Evolutionary conservation across 2,797 vertebrate genomes (phyloP), one percentile per base, ranked within the genome.

Genomic region (Manis crassicaudata): DNA sequence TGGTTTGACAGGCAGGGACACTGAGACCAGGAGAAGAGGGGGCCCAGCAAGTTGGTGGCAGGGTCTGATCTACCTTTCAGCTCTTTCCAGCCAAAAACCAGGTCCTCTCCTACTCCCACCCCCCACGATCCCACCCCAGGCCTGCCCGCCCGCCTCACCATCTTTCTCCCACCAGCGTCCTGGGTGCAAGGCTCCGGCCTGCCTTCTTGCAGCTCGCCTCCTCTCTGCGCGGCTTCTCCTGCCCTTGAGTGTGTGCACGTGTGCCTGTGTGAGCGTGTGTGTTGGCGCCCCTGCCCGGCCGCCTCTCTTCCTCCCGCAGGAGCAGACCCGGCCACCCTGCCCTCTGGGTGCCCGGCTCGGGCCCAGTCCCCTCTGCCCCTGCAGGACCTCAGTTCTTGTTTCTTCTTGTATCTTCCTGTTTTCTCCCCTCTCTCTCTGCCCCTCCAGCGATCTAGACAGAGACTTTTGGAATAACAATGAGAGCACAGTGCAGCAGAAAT

Each of bases 391-490:
- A 92, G 97, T 97, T 96, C 96, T 97, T 67, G 97, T 98, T 97
- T 98, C 97, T 98, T 97, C 97, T 98, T 99, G 98, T 99, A 98
- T 99, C 98, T 99, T 98, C 99, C 99, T 99, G 99, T 99, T 99
- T 98, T 99, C 99, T 99, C 98, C 99, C 99, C 98, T 99, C 98
- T 99, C 99, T 99, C 98, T 99, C 98, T 99, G 99, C 98, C 97
- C 99, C 99, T 99, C 97, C 99, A 99, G 99, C 98, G 99, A 99
- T 99, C 99, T 99, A 99, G 99, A 99, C 99, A 99, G 99, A 99
- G 99, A 99, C 99, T 99, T 99, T 99, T 99, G 99, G 99, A 99
- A 99, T 99, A 99, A 99, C 99, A 99, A 99, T 99, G 99, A 99
- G 99, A 99, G 99, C 99, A 99, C 99, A 99, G 99, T 99, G 98